A percentile compares a stretch with the other conserved stretches of the same genome.
Evolutionary conservation across 2,797 vertebrate genomes (phyloP).

Genomic region (Phaenicophaeus curvirostris): DNA sequence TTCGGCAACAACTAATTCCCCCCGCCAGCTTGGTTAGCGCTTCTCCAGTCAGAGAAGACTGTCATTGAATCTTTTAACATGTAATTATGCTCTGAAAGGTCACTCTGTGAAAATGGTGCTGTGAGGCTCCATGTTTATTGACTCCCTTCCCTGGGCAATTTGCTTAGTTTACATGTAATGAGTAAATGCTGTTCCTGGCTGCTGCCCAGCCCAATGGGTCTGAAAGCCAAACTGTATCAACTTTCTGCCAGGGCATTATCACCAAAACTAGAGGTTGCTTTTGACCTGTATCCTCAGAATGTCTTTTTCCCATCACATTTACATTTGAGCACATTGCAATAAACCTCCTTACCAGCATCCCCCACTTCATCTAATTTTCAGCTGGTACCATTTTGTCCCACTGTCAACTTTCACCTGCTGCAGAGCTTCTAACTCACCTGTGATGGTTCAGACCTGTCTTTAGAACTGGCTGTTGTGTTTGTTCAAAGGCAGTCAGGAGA

Average conservation of each 20-base stretch:
- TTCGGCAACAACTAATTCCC: not conserved
- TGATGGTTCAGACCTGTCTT: not conserved
- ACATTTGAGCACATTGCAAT: not conserved
- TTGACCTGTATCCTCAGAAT: not conserved
- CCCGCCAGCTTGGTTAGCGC: not conserved
- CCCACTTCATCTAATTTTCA: not conserved
- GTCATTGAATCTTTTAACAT: not conserved
- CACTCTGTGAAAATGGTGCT: not conserved
- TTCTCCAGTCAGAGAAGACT: not conserved
- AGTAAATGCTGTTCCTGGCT: slow-evolving; percentile 31
- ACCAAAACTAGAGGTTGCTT: not conserved
- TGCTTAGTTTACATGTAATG: slow-evolving; percentile 35
- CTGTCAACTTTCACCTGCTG: not conserved
- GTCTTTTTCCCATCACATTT: not conserved
- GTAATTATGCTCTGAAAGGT: slow-evolving; percentile 40
- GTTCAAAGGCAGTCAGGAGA: not conserved
- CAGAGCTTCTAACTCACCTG: not conserved
- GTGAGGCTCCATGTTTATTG: slow-evolving; percentile 8
- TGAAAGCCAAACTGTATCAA: not conserved
- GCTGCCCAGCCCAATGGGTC: not conserved
- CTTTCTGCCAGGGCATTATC: not conserved
- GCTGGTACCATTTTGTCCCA: not conserved
- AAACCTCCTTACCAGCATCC: not conserved
- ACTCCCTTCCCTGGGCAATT: slow-evolving; percentile 24
- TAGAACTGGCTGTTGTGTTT: not conserved